Evolutionary conservation across 2,888 invertebrate genomes (phyloP).

Genomic region (Chloroclystis v-ata): DNA sequence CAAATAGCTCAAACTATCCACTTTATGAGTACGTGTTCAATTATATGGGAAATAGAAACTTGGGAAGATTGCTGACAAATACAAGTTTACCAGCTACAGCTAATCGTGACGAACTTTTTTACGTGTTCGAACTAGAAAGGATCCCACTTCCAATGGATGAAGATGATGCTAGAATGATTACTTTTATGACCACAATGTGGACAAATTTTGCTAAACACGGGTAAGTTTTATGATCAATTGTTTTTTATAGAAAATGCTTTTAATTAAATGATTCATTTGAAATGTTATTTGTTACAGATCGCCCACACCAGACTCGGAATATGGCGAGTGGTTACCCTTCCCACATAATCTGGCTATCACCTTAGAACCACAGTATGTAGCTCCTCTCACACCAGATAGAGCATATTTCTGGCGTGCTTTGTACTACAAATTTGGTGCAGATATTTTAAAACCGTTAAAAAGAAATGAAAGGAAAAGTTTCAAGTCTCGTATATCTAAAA

Average conservation of each 20-base stretch:
- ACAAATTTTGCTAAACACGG: conserved; percentile 70
- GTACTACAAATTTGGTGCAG: conserved; percentile 60
- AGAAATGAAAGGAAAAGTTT: neutral
- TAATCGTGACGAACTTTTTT: conserved; percentile 60
- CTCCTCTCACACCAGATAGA: conserved; percentile 61
- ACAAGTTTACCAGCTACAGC: conserved; percentile 59
- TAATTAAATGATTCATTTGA: too few relatives aligned
- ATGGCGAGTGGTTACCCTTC: conserved; percentile 63
- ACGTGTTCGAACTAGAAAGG: conserved; percentile 63
- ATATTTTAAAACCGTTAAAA: conserved; percentile 29
- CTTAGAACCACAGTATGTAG: conserved; percentile 63
- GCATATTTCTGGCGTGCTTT: conserved; percentile 63
- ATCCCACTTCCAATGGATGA: conserved; percentile 61
- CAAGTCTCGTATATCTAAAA: too few relatives aligned
- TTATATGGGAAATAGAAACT: conserved; percentile 60
- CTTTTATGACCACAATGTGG: conserved; percentile 73
- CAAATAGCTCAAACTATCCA: conserved; percentile 46
- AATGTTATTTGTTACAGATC: conserved; percentile 40
- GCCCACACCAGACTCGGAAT: conserved; percentile 57
- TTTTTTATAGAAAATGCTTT: too few relatives aligned
- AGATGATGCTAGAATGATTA: conserved; percentile 63
- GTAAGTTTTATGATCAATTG: conserved; percentile 40
- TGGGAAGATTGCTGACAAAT: conserved; percentile 61
- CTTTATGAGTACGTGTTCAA: conserved; percentile 62
- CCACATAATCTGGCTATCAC: conserved; percentile 60